Conservation (phyloP, 2,797 vertebrate genomes). For the Phaenicophaeus curvirostris region DNA sequence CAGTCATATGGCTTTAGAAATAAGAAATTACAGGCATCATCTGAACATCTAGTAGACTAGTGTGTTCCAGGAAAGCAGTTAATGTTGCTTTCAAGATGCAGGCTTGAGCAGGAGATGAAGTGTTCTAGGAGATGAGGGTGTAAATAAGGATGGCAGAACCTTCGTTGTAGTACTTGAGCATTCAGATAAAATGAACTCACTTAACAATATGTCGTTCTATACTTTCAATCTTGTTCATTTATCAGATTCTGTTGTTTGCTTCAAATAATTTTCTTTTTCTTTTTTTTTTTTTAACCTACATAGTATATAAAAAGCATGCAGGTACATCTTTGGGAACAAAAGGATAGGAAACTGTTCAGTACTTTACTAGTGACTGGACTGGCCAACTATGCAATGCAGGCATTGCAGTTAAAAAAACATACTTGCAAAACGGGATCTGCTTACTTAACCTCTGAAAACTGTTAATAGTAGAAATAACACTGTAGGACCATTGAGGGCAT, state of each 20-base stretch:
- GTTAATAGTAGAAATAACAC: not conserved
- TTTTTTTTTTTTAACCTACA: not conserved
- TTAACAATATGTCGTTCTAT: not conserved
- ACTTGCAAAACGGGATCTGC: not conserved
- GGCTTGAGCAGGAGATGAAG: not conserved
- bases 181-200: not conserved
- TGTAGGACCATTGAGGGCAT: not conserved
- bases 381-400: not conserved
- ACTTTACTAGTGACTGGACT: not conserved
- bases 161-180: not conserved
- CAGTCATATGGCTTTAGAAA: constrained; percentile 10
- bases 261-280: not conserved
- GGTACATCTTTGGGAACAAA: not conserved
- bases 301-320: not conserved
- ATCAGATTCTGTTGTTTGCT: not conserved
- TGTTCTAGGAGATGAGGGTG: not conserved
- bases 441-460: not conserved
- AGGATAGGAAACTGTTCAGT: not conserved
- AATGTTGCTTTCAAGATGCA: not conserved
- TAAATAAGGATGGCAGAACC: not conserved
- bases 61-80: not conserved
- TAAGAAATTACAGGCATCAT: not conserved
- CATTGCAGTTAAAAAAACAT: not conserved
- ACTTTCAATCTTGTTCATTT: not conserved
- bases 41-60: not conserved